Percentiles rank a stretch among this genome's conserved stretches.
Conservation (phyloP, 2,113 vertebrate species). For the Nibea coibor region DNA sequence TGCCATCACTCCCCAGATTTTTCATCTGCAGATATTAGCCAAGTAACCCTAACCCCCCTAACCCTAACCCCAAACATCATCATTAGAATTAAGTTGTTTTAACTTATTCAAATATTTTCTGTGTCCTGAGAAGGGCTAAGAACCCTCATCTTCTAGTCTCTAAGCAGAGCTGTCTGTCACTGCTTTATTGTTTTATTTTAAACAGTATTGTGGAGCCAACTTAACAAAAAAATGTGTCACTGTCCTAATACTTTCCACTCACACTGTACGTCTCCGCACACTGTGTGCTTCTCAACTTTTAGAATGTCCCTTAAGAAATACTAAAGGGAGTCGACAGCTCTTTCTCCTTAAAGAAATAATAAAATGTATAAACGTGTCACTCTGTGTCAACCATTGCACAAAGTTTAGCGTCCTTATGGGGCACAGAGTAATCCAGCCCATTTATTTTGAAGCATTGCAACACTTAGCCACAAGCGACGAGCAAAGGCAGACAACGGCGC, state of each 20-base stretch:
- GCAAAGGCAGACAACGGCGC: slow-evolving; percentile 34
- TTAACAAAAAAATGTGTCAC: slow-evolving; percentile 15
- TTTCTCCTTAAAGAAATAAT: slow-evolving; percentile 45
- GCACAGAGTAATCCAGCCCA: slow-evolving; percentile 59
- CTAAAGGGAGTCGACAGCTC: slow-evolving; percentile 41
- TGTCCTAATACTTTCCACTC: slow-evolving; percentile 1
- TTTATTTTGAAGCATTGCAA: slow-evolving; percentile 64
- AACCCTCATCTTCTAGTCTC: too few relatives aligned
- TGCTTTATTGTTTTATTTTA: too few relatives aligned
- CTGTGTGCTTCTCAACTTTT: slow-evolving; percentile 36
- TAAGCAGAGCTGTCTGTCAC: too few relatives aligned
- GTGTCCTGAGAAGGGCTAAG: too few relatives aligned
- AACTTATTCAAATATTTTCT: too few relatives aligned
- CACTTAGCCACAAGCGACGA: slow-evolving; percentile 52
- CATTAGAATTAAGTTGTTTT: too few relatives aligned
- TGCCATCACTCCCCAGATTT: background rate
- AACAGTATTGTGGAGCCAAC: background rate
- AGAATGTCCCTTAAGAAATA: slow-evolving; percentile 36
- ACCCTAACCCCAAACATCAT: too few relatives aligned
- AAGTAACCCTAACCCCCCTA: too few relatives aligned
- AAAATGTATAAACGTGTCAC: slow-evolving; percentile 57
- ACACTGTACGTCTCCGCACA: background rate
- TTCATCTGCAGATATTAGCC: background rate
- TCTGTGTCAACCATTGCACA: slow-evolving; percentile 55
- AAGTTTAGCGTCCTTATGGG: slow-evolving; percentile 56